Evolutionary conservation across 2,797 vertebrate species (phyloP).

Genomic region (Rhinella marina): DNA sequence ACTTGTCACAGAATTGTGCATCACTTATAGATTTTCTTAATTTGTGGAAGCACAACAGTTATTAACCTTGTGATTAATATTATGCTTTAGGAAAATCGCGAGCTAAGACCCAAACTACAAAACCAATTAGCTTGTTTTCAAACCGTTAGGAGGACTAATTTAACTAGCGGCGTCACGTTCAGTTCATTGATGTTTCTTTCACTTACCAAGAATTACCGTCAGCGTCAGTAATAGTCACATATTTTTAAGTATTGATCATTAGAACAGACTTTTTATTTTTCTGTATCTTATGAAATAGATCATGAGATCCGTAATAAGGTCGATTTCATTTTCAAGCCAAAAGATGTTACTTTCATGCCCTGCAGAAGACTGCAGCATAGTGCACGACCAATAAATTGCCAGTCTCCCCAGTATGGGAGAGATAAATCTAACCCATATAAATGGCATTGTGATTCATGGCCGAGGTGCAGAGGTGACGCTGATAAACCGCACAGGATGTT

Average conservation of each 20-base stretch:
- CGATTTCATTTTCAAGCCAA: constrained; percentile 19
- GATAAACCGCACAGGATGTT: constrained; percentile 34
- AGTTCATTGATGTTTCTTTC: too few relatives aligned
- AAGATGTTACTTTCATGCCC: constrained; percentile 12
- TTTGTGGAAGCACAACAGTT: not conserved
- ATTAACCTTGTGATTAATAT: not conserved
- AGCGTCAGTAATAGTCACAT: too few relatives aligned
- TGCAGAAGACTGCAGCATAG: constrained; percentile 38
- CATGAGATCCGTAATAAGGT: not conserved
- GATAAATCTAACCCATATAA: constrained; percentile 44
- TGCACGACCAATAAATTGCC: constrained; percentile 20
- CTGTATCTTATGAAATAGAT: not conserved
- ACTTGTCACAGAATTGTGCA: too few relatives aligned
- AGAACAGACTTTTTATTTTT: not conserved
- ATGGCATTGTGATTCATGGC: constrained; percentile 45
- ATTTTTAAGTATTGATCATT: too few relatives aligned
- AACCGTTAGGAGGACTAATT: constrained; percentile 24
- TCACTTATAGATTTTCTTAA: not conserved
- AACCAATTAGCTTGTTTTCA: not conserved
- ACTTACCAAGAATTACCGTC: too few relatives aligned
- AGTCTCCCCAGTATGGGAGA: constrained; percentile 5
- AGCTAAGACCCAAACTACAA: not conserved
- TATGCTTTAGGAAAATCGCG: not conserved
- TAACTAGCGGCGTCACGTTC: too few relatives aligned
- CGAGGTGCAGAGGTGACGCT: constrained; percentile 41